These are phyloP conservation scores for Styela clava DNA, from an alignment of 23 tunicate genomes.

Conservation along the genomic window DNA sequence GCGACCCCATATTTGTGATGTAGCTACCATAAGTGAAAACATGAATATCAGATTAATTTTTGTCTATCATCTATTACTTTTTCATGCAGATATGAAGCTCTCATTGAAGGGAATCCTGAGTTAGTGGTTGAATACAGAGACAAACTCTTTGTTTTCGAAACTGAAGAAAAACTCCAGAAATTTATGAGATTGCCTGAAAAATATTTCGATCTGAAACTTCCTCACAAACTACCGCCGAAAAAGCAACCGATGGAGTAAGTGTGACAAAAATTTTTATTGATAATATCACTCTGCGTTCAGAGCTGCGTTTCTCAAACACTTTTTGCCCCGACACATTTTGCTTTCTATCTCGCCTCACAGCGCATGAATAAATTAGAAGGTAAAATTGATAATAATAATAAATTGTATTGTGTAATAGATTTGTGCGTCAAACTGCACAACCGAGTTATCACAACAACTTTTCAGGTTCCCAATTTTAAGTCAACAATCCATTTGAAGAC, in stretches of 20 bases:
- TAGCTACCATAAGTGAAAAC: no score
- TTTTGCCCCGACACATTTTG: neutral
- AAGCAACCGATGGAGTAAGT: conserved; percentile 56
- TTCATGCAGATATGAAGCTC: conserved; percentile 61
- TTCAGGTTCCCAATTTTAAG: no score
- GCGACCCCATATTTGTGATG: no score
- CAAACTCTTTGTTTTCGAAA: conserved; percentile 35
- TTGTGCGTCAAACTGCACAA: no score
- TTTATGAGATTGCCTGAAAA: conserved; percentile 69
- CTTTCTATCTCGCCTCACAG: no score
- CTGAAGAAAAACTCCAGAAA: conserved; percentile 51
- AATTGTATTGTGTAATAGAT: no score
- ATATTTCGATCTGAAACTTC: conserved; percentile 57
- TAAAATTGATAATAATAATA: no score
- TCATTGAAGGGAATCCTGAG: conserved; percentile 66
- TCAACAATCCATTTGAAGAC: no score
- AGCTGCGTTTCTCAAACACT: neutral
- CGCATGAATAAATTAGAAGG: no score
- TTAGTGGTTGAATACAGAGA: conserved; percentile 55
- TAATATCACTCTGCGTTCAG: neutral
- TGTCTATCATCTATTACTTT: neutral
- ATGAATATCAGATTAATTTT: neutral
- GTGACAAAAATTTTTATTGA: neutral
- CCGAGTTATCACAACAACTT: no score
- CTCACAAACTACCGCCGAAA: conserved; percentile 86